Evolutionary conservation across 1,140 invertebrate species (phyloP), one percentile per base, ranked within the genome.

Genomic region (Drosophila virilis): DNA sequence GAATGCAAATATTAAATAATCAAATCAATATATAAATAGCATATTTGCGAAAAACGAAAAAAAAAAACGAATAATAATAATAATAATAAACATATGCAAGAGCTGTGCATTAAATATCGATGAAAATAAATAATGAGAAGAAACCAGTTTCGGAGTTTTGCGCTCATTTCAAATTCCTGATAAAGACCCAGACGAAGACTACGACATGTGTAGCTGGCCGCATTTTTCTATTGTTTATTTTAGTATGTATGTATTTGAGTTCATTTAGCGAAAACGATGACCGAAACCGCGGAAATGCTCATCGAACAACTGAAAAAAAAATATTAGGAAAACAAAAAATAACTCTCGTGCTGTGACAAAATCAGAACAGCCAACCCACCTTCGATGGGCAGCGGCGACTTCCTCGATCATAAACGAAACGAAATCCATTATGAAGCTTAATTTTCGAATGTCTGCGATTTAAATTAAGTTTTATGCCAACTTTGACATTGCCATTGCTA

Each of bases 141-240:
- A 81, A 85, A 85, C 82, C 82, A 81, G 82, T 85, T 85, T 86
- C 77, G 22, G 7, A 40, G 42, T 42, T 80, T 77, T 74, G 68
- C 60, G 71, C 59, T 78, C 68, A 69, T 74, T 74, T 78, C 55
- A 78, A 75, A 86, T 86, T 75, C 66, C 73, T 86, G 54, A 77
- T 85, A 68, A 79, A 73, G 59, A 64, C 45, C 74, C 51, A 28
- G 15, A 46, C 59, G 42, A 33, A 43, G 59, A 38, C 37, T 40
- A 45, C 10, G 32, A n/a, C 57, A 51, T 51, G 45, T 43, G 46
- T 60, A 8, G 70, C 46, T 73, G 55, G 54, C 70, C 70, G 55
- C 62, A 66, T 72, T 66, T 70, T 57, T 65, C 48, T 68, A 73
- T 73, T 68, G 64, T 73, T 73, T 68, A 68, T 60, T 54, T 73